phyloP scores from a whole-genome alignment of 2,888 invertebrate genomes.

The Chymomyza fuscimana region DNA sequence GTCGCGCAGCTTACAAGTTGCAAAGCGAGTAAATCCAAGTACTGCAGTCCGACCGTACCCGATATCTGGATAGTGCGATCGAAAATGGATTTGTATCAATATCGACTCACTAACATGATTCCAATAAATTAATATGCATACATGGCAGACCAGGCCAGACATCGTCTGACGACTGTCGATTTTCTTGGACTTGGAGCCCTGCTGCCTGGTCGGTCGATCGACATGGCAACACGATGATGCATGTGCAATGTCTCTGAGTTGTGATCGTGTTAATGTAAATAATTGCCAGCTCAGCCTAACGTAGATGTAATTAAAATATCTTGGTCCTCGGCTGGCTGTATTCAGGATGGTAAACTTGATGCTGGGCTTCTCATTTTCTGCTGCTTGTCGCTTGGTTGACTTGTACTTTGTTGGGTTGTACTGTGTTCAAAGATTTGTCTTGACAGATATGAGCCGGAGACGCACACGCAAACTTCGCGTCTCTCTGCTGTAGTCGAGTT shows the following conservation, averaged over 20 bases:
- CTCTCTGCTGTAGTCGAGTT: constrained; percentile 10
- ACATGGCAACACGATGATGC: constrained; percentile 75
- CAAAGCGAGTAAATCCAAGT: constrained; percentile 30
- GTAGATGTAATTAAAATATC: constrained; percentile 76
- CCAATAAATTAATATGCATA: constrained; percentile 80
- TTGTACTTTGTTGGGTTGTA: constrained; percentile 44
- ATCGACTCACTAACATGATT: constrained; percentile 80
- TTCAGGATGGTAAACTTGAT: background rate
- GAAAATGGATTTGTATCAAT: constrained; percentile 80
- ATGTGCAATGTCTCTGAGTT: constrained; percentile 76
- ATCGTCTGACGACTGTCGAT: constrained; percentile 39
- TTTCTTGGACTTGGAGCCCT: background rate
- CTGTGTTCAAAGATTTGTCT: constrained; percentile 60
- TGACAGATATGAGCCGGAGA: constrained; percentile 69
- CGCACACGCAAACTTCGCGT: constrained; percentile 63
- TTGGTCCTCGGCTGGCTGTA: constrained; percentile 10
- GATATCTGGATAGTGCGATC: constrained; percentile 71
- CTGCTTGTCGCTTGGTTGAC: constrained; percentile 8
- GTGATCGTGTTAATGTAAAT: constrained; percentile 79
- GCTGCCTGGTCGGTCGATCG: constrained; percentile 52
- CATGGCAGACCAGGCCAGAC: constrained; percentile 54
- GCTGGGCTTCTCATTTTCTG: constrained; percentile 62
- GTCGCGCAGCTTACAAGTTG: constrained; percentile 44
- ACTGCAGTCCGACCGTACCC: constrained; percentile 13
- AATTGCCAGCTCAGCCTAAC: constrained; percentile 70